Evolutionary conservation across 2,888 invertebrate species (phyloP).

Genomic region (Lycia hirtaria): DNA sequence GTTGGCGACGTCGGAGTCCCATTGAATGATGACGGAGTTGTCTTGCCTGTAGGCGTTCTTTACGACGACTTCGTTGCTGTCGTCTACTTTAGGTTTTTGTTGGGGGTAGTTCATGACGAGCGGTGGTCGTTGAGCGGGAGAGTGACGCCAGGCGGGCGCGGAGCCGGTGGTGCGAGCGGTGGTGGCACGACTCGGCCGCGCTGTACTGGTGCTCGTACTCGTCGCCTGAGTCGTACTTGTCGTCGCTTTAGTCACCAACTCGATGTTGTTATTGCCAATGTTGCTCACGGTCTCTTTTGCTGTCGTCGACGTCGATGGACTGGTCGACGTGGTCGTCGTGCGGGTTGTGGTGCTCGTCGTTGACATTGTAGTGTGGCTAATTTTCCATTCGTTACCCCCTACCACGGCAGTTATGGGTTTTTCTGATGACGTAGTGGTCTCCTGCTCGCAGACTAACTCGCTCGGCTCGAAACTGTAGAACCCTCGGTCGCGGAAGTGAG

Average conservation of each 20-base stretch:
- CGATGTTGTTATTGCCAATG: constrained; percentile 51
- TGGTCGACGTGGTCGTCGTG: constrained; percentile 26
- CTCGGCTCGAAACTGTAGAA: constrained; percentile 95
- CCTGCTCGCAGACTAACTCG: constrained; percentile 87
- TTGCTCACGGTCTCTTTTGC: constrained; percentile 49
- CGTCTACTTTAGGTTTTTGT: constrained; percentile 87
- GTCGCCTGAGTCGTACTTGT: constrained; percentile 40
- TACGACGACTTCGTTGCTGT: constrained; percentile 91
- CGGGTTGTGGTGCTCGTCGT: constrained; percentile 48
- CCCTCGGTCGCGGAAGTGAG: constrained; percentile 91
- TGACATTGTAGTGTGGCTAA: constrained; percentile 56
- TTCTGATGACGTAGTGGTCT: constrained; percentile 57
- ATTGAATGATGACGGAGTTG: constrained; percentile 94
- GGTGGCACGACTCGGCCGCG: constrained; percentile 62
- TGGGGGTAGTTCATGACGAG: constrained; percentile 90
- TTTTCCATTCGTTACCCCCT: constrained; percentile 55
- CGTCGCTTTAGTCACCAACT: constrained; percentile 55
- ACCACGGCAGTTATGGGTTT: constrained; percentile 51
- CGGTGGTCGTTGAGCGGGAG: constrained; percentile 88
- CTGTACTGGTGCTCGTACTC: constrained; percentile 66
- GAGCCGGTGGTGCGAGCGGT: constrained; percentile 67
- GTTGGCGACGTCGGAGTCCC: constrained; percentile 95
- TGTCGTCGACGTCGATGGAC: constrained; percentile 40
- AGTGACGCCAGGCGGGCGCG: constrained; percentile 77
- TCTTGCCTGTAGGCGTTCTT: constrained; percentile 94